Evolutionary conservation across 2,113 vertebrate species (phyloP), one percentile per base, ranked within the genome.

Genomic region (Brachyhypopomus occidentalis): DNA sequence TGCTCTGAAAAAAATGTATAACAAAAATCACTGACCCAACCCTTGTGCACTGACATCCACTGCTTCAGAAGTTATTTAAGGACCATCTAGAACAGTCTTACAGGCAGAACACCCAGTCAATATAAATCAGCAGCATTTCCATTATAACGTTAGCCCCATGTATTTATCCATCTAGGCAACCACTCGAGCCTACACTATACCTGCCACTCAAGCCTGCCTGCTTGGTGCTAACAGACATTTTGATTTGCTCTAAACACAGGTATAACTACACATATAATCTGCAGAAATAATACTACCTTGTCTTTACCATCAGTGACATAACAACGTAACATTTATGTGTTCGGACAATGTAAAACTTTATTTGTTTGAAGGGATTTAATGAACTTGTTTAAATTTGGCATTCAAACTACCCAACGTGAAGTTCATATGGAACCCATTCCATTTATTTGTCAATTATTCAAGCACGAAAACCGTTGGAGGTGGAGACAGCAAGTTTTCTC

Each of bases 371-470:
- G 62, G 8, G 34, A 70, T 9, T 70, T 70, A 38, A 41, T 70
- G 12, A 41, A 38, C 36, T 41, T 17, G 20, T 38, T 41, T 41
- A 70, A 41, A 70, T 17, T 19, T 70, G 66, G 38, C 66, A 67
- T 67, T 67, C 64, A 70, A 70, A 70, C 22, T 41, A 41, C 36
- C 20, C 19, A 41, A 70, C 19, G 22, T 11, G 11, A 41, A n/a
- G 20, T 34, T 70, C 17, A 6, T 36, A 36, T 67, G 36, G 19
- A n/a, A 41, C 34, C 3, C 36, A 34, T 41, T 70, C 3, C 6
- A 19, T 70, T 70, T 70, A 70, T 70, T 12, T 41, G 66, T 2
- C 66, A 41, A 41, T 70, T 70, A 70, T 41, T 12, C 11, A 70
- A 41, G 36, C 36, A 22, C 36, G 41, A 41, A 41, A 67, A 20